Evolutionary conservation across 2,888 invertebrate species (phyloP), one percentile per base, ranked within the genome.

Genomic region (Kuschelorhynchus macadamiae): DNA sequence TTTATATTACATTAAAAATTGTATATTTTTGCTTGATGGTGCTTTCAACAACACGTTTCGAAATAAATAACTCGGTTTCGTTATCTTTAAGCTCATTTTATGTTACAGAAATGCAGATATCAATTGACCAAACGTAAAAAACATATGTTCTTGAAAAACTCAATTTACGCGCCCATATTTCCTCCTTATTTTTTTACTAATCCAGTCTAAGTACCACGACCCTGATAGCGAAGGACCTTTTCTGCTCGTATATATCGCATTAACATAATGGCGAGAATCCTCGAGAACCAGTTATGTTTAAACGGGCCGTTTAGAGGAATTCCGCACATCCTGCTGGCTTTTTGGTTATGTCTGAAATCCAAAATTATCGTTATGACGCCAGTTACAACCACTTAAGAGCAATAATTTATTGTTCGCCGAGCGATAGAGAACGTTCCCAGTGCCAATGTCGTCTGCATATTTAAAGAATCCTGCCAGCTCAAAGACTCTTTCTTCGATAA

Each of bases 341-440:
- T 66, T 60, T 53, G 66, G 66, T 59, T 50, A 59, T 52, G 66
- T 59, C 57, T 53, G 66, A 66, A 60, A 66, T 66, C 59, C 21
- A 53, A 66, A 66, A 66, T 66, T 66, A 66, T 66, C 66, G 66
- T 66, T 66, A 66, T 66, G 52, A 59, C 39, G 59, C 57, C 59
- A 25, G 66, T 47, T 66, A 66, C 66, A 52, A 57, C 59, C 60
- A 59, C 66, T 60, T 66, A 66, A 59, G 52, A 32, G 14, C 46
- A 44, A 59, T 50, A 66, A 66, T 66, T 66, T 66, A 66, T 59
- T 66, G 53, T 53, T 52, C 16, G 53, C n/a, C 41, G 33, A 57
- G 57, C 57, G 64, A 50, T 30, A 49, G 32, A 20, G 55, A 53
- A 63, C 39, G 56, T 32, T 33, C 36, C 55, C 64, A 36, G 44